phyloP scores from a whole-genome alignment of 1,140 invertebrate genomes.

The Panagrolaimus sp. region DNA sequence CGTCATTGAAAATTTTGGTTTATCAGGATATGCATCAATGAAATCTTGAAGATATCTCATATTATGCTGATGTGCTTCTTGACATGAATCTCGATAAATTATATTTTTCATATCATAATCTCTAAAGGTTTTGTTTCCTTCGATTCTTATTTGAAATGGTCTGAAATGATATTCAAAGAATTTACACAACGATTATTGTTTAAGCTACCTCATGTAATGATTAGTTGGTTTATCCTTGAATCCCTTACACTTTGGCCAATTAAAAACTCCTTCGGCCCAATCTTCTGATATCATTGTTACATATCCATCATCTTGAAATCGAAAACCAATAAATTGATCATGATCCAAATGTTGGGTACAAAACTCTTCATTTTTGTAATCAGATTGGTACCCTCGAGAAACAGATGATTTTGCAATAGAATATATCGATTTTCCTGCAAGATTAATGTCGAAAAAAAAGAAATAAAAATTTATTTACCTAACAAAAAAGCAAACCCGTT shows the following conservation, averaged over 20 bases:
- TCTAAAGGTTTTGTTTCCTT: slow-evolving; percentile 14
- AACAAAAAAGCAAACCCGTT: slow-evolving; percentile 33
- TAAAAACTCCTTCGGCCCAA: slow-evolving; percentile 25
- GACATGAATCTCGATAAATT: slow-evolving; percentile 3
- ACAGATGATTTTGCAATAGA: neutral
- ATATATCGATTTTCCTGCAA: neutral
- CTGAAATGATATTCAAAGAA: neutral
- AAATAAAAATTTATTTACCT: slow-evolving; percentile 14
- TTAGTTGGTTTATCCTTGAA: slow-evolving; percentile 16
- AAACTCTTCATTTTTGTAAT: neutral
- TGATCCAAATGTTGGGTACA: slow-evolving; percentile 20
- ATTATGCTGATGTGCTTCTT: slow-evolving; percentile 11
- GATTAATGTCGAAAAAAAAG: neutral
- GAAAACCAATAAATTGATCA: slow-evolving; percentile 24
- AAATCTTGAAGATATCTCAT: slow-evolving; percentile 17
- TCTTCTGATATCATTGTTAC: slow-evolving; percentile 22
- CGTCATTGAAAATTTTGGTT: slow-evolving; percentile 20
- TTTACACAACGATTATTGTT: neutral
- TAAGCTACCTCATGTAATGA: slow-evolving; percentile 31
- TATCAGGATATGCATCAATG: slow-evolving; percentile 17
- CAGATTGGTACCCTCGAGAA: neutral
- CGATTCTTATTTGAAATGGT: slow-evolving; percentile 18
- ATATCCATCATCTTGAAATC: slow-evolving; percentile 17
- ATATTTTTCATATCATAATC: slow-evolving; percentile 16
- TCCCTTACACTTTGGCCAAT: slow-evolving; percentile 36